Evolutionary conservation across 2,797 vertebrate genomes (phyloP).

Genomic region (Pseudochromis fuscus): DNA sequence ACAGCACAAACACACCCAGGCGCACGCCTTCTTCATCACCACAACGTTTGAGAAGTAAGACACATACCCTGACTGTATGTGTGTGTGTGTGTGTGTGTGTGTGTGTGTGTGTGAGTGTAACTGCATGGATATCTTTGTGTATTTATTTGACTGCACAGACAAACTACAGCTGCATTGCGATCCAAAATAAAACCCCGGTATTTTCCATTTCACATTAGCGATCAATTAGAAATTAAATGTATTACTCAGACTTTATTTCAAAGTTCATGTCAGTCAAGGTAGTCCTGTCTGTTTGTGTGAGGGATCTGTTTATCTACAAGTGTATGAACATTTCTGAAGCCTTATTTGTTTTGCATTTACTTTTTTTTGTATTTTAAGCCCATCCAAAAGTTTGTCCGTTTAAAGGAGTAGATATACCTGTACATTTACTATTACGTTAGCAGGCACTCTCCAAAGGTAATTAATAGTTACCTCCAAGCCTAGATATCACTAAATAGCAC

Average conservation of each 20-base stretch:
- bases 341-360: too few species aligned
- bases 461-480: too few species aligned
- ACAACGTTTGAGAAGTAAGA: constrained; percentile 92
- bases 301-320: background rate
- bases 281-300: background rate
- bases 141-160: too few species aligned
- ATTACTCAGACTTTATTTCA: background rate
- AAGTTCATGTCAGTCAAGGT: background rate
- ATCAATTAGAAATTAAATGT: background rate
- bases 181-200: background rate
- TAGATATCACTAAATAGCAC: too few species aligned
- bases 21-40: constrained; percentile 93
- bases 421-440: background rate
- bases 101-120: background rate
- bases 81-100: constrained; percentile 3
- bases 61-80: constrained; percentile 1
- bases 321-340: too few species aligned
- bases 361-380: too few species aligned
- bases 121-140: too few species aligned
- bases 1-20: constrained; percentile 91
- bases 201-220: background rate
- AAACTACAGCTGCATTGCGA: background rate
- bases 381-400: background rate
- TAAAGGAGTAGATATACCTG: background rate
- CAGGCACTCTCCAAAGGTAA: background rate